These are phyloP conservation scores for Drosophila trapezifrons DNA, from an alignment of 1,140 invertebrate species.

Conservation along the genomic window DNA sequence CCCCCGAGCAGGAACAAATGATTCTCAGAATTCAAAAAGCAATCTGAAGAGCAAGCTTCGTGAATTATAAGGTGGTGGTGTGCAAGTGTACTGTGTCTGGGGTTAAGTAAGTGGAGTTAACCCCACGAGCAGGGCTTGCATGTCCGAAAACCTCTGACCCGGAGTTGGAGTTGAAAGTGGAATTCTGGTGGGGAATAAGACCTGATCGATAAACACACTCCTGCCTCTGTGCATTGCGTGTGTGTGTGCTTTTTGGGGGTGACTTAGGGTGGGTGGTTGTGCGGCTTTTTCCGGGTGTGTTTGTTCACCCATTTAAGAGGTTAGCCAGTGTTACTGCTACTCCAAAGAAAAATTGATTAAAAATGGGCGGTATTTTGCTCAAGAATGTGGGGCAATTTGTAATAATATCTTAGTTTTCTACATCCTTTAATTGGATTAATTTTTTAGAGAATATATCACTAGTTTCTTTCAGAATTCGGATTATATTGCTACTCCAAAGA, in stretches of 20 bases:
- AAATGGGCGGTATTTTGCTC: neutral
- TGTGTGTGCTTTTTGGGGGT: neutral
- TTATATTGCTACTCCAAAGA: neutral
- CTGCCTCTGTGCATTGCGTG: neutral
- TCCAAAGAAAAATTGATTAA: neutral
- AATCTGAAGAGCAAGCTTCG: neutral
- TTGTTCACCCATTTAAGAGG: slow-evolving; percentile 23
- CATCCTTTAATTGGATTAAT: no score
- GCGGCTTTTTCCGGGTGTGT: neutral
- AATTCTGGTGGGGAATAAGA: neutral
- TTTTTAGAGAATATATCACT: no score
- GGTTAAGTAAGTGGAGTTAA: slow-evolving; percentile 15
- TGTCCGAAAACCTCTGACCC: slow-evolving; percentile 11
- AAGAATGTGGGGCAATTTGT: no score
- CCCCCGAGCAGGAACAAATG: neutral
- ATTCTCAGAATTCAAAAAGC: neutral
- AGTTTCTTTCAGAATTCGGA: no score
- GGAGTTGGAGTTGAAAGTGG: slow-evolving; percentile 1
- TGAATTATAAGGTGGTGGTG: no score
- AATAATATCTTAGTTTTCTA: no score
- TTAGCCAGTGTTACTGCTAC: slow-evolving; percentile 1
- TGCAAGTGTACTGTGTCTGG: neutral
- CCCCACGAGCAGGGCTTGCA: slow-evolving; percentile 7
- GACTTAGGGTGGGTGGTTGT: neutral
- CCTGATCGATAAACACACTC: slow-evolving; percentile 15